These are phyloP conservation scores for Pavo muticus DNA, from an alignment of 2,113 vertebrate genomes.

Conservation along the genomic window DNA sequence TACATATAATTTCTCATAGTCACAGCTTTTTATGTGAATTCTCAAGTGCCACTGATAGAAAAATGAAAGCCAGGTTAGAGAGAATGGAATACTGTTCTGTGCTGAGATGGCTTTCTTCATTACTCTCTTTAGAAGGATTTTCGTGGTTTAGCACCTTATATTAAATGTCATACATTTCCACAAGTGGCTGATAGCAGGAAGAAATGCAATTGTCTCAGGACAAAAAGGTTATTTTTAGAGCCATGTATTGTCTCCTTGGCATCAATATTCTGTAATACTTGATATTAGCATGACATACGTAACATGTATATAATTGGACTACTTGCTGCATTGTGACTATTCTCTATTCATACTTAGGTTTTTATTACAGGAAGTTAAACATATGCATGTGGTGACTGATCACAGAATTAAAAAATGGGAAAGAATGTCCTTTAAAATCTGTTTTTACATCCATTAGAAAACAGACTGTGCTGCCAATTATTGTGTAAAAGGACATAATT, in stretches of 20 bases:
- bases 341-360: neutral
- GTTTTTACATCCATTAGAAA: neutral
- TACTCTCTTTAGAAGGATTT: neutral
- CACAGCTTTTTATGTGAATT: neutral
- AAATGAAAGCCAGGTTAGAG: neutral
- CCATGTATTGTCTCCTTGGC: neutral
- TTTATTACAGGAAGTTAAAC: neutral
- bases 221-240: slow-evolving; percentile 12
- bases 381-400: neutral
- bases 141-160: neutral
- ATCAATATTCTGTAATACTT: neutral
- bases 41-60: neutral
- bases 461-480: neutral
- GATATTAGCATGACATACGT: neutral
- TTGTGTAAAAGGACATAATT: neutral
- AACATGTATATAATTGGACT: neutral
- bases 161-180: neutral
- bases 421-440: neutral
- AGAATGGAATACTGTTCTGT: neutral
- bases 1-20: neutral
- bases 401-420: neutral
- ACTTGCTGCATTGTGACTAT: neutral
- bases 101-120: neutral
- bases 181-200: neutral
- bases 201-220: neutral